Evolutionary conservation across 2,888 invertebrate species (phyloP), one percentile per base, ranked within the genome.

Genomic region (Aleiodes leptofemur): DNA sequence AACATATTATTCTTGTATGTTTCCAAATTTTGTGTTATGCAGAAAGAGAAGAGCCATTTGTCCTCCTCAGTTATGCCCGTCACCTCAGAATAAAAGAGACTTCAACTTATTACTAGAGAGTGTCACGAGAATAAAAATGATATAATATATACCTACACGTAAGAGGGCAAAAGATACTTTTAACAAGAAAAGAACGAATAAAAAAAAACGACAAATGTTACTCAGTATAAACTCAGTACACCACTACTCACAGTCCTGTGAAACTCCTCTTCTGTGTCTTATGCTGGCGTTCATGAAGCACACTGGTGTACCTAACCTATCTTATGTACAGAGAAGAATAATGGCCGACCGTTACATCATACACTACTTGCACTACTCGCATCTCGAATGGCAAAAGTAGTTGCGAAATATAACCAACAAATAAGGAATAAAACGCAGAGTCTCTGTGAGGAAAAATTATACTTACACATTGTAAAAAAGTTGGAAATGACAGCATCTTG

Each of bases 311-410:
- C 43, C 43, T 43, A 43, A 43, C 43, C 43, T 43, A 43, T 43
- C 43, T 43, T 43, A 43, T 43, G 43, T 43, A 43, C 43, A 43
- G 43, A 69, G 69, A 73, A 59, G 77, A 79, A 72, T 77, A 79
- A 77, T 72, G 69, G 76, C 72, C 74, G 72, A 70, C 77, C 76
- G 76, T 77, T 77, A 76, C 74, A 74, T 79, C 77, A 76, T 76
- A 70, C 73, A 74, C 74, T 73, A 68, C 74, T 53, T 69, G 43
- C 16, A 14, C 43, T 61, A 16, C 43, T 23, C 23, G 31, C 59
- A 61, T 71, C 74, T 69, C 68, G 69, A 61, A 61, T 74, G 56
- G 66, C 64, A 43, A 43, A 43, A 43, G 43, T 43, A 43, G 43
- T 43, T 43, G 71, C 71, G 73, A 74, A 73, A 69, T 76, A 77